These are phyloP conservation scores for Nothoprocta perdicaria DNA, from an alignment of 2,113 vertebrate species.

Conservation along the genomic window DNA sequence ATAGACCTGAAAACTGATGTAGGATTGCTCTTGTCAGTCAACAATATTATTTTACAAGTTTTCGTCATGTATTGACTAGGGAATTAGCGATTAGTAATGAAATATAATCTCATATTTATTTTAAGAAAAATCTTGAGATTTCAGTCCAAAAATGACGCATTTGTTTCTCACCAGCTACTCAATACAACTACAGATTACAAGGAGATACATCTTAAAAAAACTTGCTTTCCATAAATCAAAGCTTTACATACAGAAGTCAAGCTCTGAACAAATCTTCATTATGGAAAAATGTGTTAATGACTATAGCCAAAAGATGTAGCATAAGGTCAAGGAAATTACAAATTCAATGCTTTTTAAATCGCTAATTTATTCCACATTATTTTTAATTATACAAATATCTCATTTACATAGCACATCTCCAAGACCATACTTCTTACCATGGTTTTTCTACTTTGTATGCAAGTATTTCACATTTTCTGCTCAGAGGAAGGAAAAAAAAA, in stretches of 20 bases:
- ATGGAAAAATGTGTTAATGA: constrained; percentile 30
- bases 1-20: not conserved
- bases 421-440: not conserved
- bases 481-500: not conserved
- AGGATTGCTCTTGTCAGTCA: not conserved
- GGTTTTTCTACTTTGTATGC: constrained; percentile 19
- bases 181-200: not conserved
- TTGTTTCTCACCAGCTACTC: not conserved
- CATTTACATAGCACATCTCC: not conserved
- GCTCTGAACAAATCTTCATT: constrained; percentile 17
- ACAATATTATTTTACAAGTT: not conserved
- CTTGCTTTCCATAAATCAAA: constrained; percentile 39
- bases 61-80: not conserved
- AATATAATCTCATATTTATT: not conserved
- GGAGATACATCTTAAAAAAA: not conserved
- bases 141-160: not conserved
- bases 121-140: not conserved
- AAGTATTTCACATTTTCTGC: not conserved
- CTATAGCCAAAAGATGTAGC: not conserved
- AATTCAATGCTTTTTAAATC: constrained; percentile 7
- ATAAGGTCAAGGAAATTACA: not conserved
- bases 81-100: not conserved
- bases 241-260: not conserved
- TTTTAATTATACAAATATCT: constrained; percentile 28
- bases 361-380: not conserved